Evolutionary conservation across 37 sponge, comb jelly and placozoan species (phyloP).

Genomic region (Amphimedon queenslandica): DNA sequence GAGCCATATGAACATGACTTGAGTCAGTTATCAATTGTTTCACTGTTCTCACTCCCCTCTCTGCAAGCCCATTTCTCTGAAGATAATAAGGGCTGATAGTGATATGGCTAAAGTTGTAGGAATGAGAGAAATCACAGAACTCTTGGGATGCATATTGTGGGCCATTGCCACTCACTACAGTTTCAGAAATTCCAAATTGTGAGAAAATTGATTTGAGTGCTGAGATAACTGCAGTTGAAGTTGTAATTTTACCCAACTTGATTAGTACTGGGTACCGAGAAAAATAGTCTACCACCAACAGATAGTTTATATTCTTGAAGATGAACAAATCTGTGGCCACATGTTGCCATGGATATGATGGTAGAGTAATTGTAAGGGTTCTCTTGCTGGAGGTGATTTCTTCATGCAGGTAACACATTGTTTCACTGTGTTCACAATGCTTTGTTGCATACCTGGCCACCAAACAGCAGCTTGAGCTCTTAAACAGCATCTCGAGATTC

Average conservation of each 20-base stretch:
- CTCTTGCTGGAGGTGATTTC: background rate
- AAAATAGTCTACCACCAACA: conserved; percentile 30
- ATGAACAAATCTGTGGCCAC: conserved; percentile 31
- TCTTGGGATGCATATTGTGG: conserved; percentile 26
- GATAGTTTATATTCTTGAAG: conserved; percentile 1
- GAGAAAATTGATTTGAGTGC: conserved; percentile 22
- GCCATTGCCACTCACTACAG: conserved; percentile 25
- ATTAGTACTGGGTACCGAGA: conserved; percentile 37
- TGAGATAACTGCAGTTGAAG: background rate
- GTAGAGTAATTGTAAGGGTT: conserved; percentile 26
- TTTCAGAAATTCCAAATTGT: conserved; percentile 22
- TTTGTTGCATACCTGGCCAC: conserved; percentile 32
- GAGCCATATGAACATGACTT: conserved; percentile 18
- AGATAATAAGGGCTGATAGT: conserved; percentile 38
- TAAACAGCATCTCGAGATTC: conserved; percentile 12
- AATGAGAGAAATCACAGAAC: conserved; percentile 6
- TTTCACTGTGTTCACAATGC: conserved; percentile 1
- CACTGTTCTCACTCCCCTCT: conserved; percentile 23
- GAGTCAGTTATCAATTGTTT: conserved; percentile 20
- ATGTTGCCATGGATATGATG: conserved; percentile 50
- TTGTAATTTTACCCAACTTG: conserved; percentile 10
- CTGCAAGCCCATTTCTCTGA: conserved; percentile 35
- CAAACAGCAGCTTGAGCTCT: conserved; percentile 12
- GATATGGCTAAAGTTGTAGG: conserved; percentile 11
- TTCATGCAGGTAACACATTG: conserved; percentile 6